Base-by-base conservation (phyloP, 92 coral and sea anemone genomes). In the Heteractis magnifica region DNA sequence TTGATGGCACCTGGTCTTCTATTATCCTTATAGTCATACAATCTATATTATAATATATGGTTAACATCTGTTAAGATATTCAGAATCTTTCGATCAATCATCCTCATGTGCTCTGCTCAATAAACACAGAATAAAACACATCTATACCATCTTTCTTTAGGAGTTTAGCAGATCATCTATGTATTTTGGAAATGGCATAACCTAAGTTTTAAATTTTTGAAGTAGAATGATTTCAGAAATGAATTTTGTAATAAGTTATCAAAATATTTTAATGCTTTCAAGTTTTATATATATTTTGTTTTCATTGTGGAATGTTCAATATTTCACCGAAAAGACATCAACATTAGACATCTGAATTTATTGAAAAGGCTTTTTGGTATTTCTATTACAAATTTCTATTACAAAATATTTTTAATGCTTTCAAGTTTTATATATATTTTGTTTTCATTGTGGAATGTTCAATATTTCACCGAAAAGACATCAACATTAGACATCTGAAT, bases 51-150 rank as follows among this genome's bases (percentile, higher is more conserved):
- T 68, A 26, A 23, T 68, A 62, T n/a, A 53, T 11, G 11, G 56
- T 76, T 53, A 50, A 50, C 79, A 76, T 50, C 60, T 76, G 56
- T 76, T 49, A 62, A 79, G 71, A 79, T 56, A 79, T 56, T 55
- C 65, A 13, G 11, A 10, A 79, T 62, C 15, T 12, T 20, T 26
- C 19, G 14, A 4, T 68, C 23, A 68, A 68, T 68, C 49, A 7
- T 68, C 10, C 73, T 68, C 73, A 21, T 26, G 73, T 68, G 73
- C 73, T 20, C 20, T 62, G 23, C 18, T 62, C 70, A 68, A 23
- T 26, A 65, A 6, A 6, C 26, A 5, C 41, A 65, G 0, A 68
- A 10, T 48, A 53, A 53, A 53, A 53, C 58, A 53, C 58, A 34
- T 18, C 16, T 4, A 23, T 13, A 64, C 21, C 10, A 23, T 23